Conservation (phyloP, 2,113 vertebrate genomes). For the Corvus moneduloides region DNA sequence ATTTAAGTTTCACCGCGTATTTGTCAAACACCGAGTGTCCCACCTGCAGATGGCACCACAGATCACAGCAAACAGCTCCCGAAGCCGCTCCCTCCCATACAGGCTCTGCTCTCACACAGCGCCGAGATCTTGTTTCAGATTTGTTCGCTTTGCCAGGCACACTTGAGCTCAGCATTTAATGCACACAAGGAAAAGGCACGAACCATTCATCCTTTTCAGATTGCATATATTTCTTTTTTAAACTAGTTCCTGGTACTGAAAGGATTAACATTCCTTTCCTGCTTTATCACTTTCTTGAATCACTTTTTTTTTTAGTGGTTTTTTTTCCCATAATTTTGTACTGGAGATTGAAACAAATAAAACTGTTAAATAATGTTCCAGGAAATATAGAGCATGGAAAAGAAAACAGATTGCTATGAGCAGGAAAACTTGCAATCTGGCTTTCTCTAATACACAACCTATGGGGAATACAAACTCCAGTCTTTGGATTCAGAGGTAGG, state of each 20-base stretch:
- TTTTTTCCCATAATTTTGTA: background rate
- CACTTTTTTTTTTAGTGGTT: background rate
- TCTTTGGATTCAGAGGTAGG: background rate
- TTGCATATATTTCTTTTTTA: background rate
- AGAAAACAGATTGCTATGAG: background rate
- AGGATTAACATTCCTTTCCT: background rate
- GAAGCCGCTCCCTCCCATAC: background rate
- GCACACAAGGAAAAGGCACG: background rate
- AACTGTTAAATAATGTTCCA: background rate
- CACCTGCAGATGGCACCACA: slow-evolving; percentile 55
- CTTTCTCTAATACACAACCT: background rate
- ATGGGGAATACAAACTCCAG: background rate
- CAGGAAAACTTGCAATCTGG: background rate
- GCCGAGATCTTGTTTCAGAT: background rate
- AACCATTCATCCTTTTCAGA: background rate
- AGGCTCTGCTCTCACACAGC: background rate
- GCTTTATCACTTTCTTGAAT: background rate
- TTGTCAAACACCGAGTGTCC: background rate
- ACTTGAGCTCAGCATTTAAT: background rate
- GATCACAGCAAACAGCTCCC: background rate
- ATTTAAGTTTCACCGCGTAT: background rate
- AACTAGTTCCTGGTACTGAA: background rate
- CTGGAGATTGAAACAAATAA: background rate
- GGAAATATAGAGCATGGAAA: background rate
- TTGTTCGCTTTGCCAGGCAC: background rate